Conservation (phyloP, 2,888 invertebrate genomes). For the Drosophila koepferae region DNA sequence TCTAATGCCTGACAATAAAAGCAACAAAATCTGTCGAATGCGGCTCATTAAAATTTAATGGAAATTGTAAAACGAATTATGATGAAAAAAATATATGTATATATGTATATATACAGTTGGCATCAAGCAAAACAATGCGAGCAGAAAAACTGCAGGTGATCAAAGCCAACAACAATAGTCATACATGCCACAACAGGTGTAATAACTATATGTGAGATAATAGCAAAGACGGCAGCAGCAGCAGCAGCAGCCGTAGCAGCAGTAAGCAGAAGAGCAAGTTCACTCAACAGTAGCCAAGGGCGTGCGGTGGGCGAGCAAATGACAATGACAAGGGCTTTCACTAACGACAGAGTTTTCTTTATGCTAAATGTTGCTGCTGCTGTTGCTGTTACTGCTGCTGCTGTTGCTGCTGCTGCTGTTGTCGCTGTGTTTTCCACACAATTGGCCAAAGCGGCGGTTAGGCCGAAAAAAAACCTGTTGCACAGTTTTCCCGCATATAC, state of each 20-base stretch:
- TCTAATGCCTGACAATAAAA: constrained; percentile 47
- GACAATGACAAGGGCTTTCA: constrained; percentile 60
- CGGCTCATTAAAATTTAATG: constrained; percentile 61
- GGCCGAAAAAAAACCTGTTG: constrained; percentile 73
- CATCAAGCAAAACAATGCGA: constrained; percentile 19
- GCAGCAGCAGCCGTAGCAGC: not conserved
- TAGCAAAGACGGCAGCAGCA: constrained; percentile 11
- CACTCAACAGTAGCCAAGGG: constrained; percentile 40
- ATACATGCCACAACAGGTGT: constrained; percentile 47
- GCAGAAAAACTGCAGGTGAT: constrained; percentile 28
- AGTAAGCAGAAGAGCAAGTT: constrained; percentile 8
- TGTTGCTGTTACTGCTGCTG: not conserved
- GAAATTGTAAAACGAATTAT: constrained; percentile 31
- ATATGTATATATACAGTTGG: constrained; percentile 20
- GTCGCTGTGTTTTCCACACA: constrained; percentile 37
- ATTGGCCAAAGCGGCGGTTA: constrained; percentile 33
- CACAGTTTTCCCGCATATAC: constrained; percentile 73
- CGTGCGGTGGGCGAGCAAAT: constrained; percentile 13
- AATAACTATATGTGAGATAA: constrained; percentile 55
- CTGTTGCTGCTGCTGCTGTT: not conserved
- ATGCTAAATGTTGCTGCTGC: not conserved
- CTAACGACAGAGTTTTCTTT: constrained; percentile 25
- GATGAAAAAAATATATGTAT: constrained; percentile 20
- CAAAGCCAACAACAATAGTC: constrained; percentile 17
- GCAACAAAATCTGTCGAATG: constrained; percentile 30